Evolutionary conservation across 1,140 invertebrate species (phyloP), one percentile per base, ranked within the genome.

Genomic region (Holcopasites calliopsidis): DNA sequence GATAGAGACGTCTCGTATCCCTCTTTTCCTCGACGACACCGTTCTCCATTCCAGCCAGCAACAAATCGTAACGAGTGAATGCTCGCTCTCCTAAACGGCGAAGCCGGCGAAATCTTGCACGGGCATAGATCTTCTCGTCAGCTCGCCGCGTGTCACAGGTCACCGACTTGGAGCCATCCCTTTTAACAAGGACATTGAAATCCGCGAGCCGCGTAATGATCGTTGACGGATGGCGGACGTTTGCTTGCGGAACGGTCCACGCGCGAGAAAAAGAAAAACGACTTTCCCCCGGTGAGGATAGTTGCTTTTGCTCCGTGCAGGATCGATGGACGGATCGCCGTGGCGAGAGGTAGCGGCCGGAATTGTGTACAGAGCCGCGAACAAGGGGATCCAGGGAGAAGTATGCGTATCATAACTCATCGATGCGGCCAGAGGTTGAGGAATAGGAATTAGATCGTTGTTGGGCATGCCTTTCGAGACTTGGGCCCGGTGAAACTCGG

Each of bases 131-230:
- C 72, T 66, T 75, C 61, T 66, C 64, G 64, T 52, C 61, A 44
- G 35, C 50, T 33, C 0, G 64, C 28, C 6, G 26, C 35, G 54
- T 75, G 62, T 68, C 72, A 61, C 66, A 74, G 71, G 71, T 74
- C 71, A 74, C 57, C 47, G 31, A n/a, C 26, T 38, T 13, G 13
- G 57, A 21, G 38, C 23, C 23, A 31, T 50, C 33, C 71, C 64
- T 68, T 61, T 49, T 62, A 77, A 69, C 60, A 55, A 82, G 66
- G 72, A 76, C 26, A 65, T 58, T 64, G 60, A 64, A 64, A 70
- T 76, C 65, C 42, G 49, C 62, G 75, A 71, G 47, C 68, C 72
- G 60, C 72, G 64, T 86, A 85, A 86, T 84, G 76, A 86, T 79
- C 77, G 66, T 35, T 85, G 80, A 85, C 77, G 65, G 72, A 85